Evolutionary conservation across 2,797 vertebrate species (phyloP).

Genomic region (Brachyalestes nurse): DNA sequence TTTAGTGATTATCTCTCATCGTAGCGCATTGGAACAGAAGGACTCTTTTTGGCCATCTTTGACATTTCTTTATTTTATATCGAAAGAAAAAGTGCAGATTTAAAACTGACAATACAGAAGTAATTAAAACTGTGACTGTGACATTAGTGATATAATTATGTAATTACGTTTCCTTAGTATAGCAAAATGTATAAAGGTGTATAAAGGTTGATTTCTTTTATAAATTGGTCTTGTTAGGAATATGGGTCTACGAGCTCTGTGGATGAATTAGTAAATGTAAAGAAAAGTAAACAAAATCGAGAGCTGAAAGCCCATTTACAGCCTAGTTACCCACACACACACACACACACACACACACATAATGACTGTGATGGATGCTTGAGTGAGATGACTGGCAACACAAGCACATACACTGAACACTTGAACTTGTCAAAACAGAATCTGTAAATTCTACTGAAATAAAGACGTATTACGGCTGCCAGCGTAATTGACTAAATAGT

Average conservation of each 20-base stretch:
- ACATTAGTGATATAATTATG: no score
- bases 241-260: not conserved
- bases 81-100: no score
- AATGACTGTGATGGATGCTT: conserved; percentile 3
- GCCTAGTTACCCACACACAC: not conserved
- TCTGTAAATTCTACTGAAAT: conserved; percentile 50
- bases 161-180: not conserved
- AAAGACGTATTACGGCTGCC: conserved; percentile 52
- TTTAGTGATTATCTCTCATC: not conserved
- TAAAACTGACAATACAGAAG: no score
- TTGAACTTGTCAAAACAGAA: conserved; percentile 56
- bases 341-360: not conserved
- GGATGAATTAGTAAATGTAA: not conserved
- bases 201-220: no score
- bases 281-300: conserved; percentile 19
- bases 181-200: not conserved
- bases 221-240: not conserved
- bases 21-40: not conserved
- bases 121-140: no score
- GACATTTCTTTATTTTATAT: no score
- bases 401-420: conserved; percentile 45
- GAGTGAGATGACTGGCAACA: conserved; percentile 45
- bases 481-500: conserved; percentile 52
- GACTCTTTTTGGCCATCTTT: no score
- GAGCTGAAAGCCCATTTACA: not conserved